Base-by-base conservation (phyloP, 2,797 vertebrate species). In the Lophius americanus region DNA sequence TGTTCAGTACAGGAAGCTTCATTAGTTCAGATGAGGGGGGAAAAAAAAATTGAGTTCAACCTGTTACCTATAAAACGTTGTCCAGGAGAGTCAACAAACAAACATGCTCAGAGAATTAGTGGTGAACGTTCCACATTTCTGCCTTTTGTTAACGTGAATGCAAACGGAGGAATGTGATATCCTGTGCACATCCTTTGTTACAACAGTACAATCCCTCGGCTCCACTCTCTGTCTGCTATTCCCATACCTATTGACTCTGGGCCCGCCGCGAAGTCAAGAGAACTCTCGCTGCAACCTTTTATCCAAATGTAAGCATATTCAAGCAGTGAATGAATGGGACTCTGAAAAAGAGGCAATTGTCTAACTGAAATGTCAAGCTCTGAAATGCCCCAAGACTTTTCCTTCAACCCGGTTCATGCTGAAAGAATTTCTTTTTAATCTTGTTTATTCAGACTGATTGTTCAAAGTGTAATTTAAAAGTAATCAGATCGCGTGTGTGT, bases 101-200 rank as follows among this genome's bases (percentile, higher is more conserved):
- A 49, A 42, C 58, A 9, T 7, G 42, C 48, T 58, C 12, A 76
- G 71, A 85, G 66, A 76, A 69, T 75, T 68, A 41, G 3, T 11
- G 41, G 84, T 81, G 91, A 92, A 91, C 12, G 72, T 90, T 89
- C 88, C 85, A 88, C 86, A 80, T 85, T 23, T 90, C 82, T 77
- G 78, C 59, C 87, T 87, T 91, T 92, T 93, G 91, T 92, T 72
- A 13, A 78, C 51, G 52, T 87, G 85, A 92, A 89, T 89, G 84
- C 82, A 84, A 83, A 85, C 46, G 66, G 76, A 73, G 88, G 91
- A 93, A 92, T 93, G 91, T 88, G 90, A 92, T 91, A 91, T 82
- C 84, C 87, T 85, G 82, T 89, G 93, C 92, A 92, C 87, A 89
- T 91, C 83, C 87, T 93, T 93, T 94, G 90, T 93, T 87, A 68